These are phyloP conservation scores for Colistium nudipinnis DNA, from an alignment of 2,113 vertebrate species.

Conservation along the genomic window DNA sequence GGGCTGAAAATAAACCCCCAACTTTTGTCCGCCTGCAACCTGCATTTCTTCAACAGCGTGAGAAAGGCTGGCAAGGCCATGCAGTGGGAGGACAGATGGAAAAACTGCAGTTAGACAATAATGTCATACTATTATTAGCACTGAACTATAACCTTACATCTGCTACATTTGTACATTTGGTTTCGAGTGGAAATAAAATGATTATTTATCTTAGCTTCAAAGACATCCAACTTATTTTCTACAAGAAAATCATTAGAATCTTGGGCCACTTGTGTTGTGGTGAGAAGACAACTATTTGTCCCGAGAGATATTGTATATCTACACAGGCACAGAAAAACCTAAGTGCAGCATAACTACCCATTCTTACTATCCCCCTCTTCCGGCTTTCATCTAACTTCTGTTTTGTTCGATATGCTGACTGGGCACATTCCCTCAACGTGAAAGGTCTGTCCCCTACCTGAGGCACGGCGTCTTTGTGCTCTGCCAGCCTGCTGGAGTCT, in stretches of 20 bases:
- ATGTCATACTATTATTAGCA: neutral
- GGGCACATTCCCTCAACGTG: neutral
- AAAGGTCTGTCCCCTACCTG: slow-evolving; percentile 64
- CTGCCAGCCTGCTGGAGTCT: slow-evolving; percentile 81
- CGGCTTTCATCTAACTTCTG: slow-evolving; percentile 5
- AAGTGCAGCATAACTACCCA: neutral
- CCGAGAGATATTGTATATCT: neutral
- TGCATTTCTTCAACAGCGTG: slow-evolving; percentile 41
- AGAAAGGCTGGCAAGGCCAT: slow-evolving; percentile 18
- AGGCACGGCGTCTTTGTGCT: slow-evolving; percentile 66
- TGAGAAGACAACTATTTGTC: neutral
- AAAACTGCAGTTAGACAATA: neutral
- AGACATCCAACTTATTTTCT: neutral
- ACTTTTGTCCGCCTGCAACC: slow-evolving; percentile 40
- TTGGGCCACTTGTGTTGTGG: neutral
- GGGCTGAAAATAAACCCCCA: slow-evolving; percentile 51
- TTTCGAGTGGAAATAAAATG: neutral
- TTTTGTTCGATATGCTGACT: neutral
- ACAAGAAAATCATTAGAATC: neutral
- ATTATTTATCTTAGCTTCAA: too few relatives aligned
- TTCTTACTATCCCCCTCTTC: slow-evolving; percentile 11
- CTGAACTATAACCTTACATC: slow-evolving; percentile 10
- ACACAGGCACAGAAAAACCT: neutral
- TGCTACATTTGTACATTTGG: too few relatives aligned
- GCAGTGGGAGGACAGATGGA: slow-evolving; percentile 10